phyloP scores from a whole-genome alignment of 2,888 invertebrate species.

The Tetanocera ferruginea region DNA sequence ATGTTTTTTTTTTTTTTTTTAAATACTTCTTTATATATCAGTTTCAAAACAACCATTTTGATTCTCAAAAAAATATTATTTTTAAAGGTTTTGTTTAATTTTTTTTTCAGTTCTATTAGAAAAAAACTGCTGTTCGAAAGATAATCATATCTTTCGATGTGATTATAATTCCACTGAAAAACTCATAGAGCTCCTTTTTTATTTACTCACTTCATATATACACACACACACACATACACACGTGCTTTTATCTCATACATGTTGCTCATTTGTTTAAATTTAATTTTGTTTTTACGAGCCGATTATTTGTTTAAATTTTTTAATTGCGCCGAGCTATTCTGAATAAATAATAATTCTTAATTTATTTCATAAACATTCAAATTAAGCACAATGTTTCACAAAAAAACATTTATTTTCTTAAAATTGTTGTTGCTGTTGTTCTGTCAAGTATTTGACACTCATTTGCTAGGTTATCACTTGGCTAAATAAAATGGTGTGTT shows the following conservation, averaged over 20 bases:
- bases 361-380: neutral
- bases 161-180: too few relatives aligned
- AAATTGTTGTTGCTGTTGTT: neutral
- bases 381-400: neutral
- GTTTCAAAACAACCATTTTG: neutral
- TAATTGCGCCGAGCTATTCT: neutral
- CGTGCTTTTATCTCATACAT: neutral
- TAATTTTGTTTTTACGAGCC: neutral
- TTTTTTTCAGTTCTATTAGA: too few relatives aligned
- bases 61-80: neutral
- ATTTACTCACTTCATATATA: neutral
- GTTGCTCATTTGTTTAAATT: neutral
- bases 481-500: neutral
- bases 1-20: neutral
- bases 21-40: neutral
- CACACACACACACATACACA: neutral
- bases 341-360: neutral
- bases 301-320: constrained; percentile 9
- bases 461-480: constrained; percentile 10
- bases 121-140: too few relatives aligned
- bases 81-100: neutral
- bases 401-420: neutral
- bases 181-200: neutral
- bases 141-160: too few relatives aligned
- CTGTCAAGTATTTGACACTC: neutral